These are phyloP conservation scores for Timandra comae DNA, from an alignment of 2,888 invertebrate genomes.

Conservation along the genomic window DNA sequence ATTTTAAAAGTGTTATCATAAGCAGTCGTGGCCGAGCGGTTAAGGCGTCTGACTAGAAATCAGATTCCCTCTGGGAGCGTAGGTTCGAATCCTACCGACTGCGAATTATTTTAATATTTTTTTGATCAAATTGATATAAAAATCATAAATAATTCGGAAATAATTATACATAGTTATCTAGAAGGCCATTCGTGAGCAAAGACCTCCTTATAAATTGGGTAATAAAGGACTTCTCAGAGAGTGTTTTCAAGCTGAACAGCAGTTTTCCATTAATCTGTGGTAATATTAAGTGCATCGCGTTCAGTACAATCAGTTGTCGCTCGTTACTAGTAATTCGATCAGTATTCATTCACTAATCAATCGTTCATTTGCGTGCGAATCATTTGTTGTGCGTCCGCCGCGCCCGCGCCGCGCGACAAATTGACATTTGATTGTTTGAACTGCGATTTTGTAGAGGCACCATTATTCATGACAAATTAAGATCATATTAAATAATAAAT, in stretches of 20 bases:
- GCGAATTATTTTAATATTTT: slow-evolving; percentile 69
- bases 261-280: neutral
- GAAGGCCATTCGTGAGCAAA: too few species aligned
- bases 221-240: neutral
- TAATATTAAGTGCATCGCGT: neutral
- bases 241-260: neutral
- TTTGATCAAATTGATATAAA: too few species aligned
- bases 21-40: slow-evolving; percentile 90
- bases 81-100: slow-evolving; percentile 93
- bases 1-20: too few species aligned
- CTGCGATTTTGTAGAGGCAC: neutral
- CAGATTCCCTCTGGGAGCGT: slow-evolving; percentile 93
- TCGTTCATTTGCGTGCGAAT: slow-evolving; percentile 20
- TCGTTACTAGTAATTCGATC: slow-evolving; percentile 1
- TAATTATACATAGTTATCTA: too few species aligned
- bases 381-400: slow-evolving; percentile 19
- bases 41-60: slow-evolving; percentile 93
- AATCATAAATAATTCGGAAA: too few species aligned
- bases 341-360: neutral
- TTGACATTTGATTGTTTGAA: neutral
- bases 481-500: too few species aligned
- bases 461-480: too few species aligned
- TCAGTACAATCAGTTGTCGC: neutral
- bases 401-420: slow-evolving; percentile 8
- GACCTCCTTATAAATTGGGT: neutral